These are phyloP conservation scores for Machimus rusticus DNA, from an alignment of 2,888 invertebrate species.

Conservation along the genomic window DNA sequence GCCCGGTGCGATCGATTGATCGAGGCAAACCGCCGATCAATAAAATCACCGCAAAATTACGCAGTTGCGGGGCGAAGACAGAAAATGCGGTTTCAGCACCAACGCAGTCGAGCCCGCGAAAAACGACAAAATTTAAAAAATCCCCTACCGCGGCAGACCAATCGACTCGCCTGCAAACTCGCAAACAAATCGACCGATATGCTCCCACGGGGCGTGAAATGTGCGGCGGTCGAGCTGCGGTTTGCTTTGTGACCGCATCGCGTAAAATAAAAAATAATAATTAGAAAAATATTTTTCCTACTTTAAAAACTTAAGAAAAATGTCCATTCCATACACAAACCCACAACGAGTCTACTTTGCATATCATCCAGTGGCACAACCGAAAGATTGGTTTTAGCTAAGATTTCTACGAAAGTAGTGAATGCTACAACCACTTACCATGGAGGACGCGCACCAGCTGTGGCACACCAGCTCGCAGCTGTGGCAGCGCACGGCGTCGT, in stretches of 20 bases:
- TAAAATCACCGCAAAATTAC: not conserved
- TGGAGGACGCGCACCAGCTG: slow-evolving; percentile 48
- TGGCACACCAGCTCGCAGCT: slow-evolving; percentile 50
- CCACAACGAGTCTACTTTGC: not conserved
- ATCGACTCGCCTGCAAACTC: not conserved
- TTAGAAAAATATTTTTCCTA: not conserved
- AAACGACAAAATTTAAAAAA: not conserved
- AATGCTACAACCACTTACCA: slow-evolving; percentile 49
- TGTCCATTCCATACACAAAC: not conserved
- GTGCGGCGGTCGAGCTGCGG: not conserved
- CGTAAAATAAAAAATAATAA: not conserved
- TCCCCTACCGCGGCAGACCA: not conserved
- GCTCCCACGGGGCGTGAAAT: not conserved
- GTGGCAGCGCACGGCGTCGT: slow-evolving; percentile 48
- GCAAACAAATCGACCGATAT: not conserved
- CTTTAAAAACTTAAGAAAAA: not conserved
- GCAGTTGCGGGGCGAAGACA: not conserved
- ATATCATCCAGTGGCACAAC: not conserved
- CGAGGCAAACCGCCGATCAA: not conserved
- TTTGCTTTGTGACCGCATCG: not conserved
- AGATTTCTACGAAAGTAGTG: not conserved
- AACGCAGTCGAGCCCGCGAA: not conserved
- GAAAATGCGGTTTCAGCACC: not conserved
- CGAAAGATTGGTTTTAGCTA: not conserved
- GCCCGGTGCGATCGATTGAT: not conserved